Evolutionary conservation across 1,140 invertebrate species (phyloP), one percentile per base, ranked within the genome.

Genomic region (Drosophila lacteicornis): DNA sequence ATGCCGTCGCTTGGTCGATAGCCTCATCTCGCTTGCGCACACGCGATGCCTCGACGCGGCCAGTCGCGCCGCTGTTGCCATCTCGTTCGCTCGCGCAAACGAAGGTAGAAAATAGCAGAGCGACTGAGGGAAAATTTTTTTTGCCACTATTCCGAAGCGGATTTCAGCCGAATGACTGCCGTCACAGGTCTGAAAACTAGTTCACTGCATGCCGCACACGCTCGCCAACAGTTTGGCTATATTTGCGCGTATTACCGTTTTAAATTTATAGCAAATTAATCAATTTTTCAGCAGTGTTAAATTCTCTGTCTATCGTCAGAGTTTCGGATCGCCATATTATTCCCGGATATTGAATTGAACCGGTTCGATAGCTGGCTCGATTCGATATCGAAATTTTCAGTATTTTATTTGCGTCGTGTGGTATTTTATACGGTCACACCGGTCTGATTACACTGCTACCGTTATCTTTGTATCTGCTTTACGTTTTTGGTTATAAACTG

Each of bases 251-350:
- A 82, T 90, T 90, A 90, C 85, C 85, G 85, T 82, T 68, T 51
- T 30, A 65, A 84, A 66, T 87, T 79, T 71, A 51, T 75, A 69
- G 80, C 74, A 78, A 81, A 71, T 81, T 71, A 81, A 81, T 90
- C 60, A 84, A 80, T 55, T 87, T 87, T 87, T 84, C 80, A 87
- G 84, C 85, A 87, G 78, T 79, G 70, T 66, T 79, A 88, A 80
- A 83, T 83, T 80, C 80, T 83, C 83, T 77, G 84, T 80, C 83
- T 82, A 58, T 87, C 82, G 74, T 73, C 70, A 80, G 70, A 86
- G 82, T 85, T 84, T 84, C 83, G 82, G 82, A 86, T 86, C 83
- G 83, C 83, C 83, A 86, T 86, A 86, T 85, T 85, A 85, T 86
- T 82, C 82, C 82, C 82, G 82, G 82, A 86, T 86, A 75, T 80